These are phyloP conservation scores for Drosophila aldrichi DNA, from an alignment of 2,888 invertebrate genomes.

Conservation along the genomic window DNA sequence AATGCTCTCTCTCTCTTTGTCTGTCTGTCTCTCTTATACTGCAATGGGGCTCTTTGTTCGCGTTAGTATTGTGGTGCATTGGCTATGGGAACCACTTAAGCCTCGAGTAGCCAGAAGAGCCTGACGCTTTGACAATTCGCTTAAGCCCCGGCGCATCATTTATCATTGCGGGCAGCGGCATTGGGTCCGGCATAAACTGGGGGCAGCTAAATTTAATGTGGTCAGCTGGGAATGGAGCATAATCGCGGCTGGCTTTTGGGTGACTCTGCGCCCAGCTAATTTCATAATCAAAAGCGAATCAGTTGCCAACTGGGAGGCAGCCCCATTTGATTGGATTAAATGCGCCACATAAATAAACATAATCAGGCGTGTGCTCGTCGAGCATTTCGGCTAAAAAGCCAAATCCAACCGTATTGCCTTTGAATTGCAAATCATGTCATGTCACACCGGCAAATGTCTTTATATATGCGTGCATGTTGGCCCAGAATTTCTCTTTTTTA, in stretches of 20 bases:
- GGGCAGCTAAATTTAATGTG: constrained; percentile 61
- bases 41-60: neutral
- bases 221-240: constrained; percentile 27
- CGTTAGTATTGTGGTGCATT: constrained; percentile 6
- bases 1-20: constrained; percentile 1
- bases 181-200: constrained; percentile 62
- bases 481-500: constrained; percentile 17
- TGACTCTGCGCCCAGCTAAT: constrained; percentile 53
- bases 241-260: constrained; percentile 59
- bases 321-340: constrained; percentile 72
- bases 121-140: constrained; percentile 46
- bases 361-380: constrained; percentile 58
- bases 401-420: constrained; percentile 56
- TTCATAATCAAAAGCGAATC: constrained; percentile 65
- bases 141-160: constrained; percentile 38
- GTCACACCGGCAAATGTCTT: constrained; percentile 65
- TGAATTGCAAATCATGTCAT: constrained; percentile 72
- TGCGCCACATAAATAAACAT: constrained; percentile 77
- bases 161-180: constrained; percentile 39
- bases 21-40: neutral
- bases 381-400: constrained; percentile 23
- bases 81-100: constrained; percentile 33
- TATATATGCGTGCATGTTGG: constrained; percentile 74
- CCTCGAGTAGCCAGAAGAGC: constrained; percentile 22
- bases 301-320: constrained; percentile 40